Base-by-base conservation (phyloP, 2,888 invertebrate genomes). In the Ptilodon capucinus region DNA sequence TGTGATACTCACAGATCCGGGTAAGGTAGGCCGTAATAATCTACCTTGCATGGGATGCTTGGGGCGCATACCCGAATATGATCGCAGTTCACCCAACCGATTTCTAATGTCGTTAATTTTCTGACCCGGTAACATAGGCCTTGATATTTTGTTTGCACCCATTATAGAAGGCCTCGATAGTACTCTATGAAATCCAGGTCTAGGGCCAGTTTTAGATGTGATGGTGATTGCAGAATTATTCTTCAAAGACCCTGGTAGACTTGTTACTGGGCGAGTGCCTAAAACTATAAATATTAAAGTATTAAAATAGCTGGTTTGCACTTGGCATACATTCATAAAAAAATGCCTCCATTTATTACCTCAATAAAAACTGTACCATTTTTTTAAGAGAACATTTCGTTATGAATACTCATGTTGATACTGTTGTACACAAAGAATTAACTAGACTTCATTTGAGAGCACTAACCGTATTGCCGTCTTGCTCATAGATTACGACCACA, bases 211-310 rank as follows among this genome's bases (percentile, higher is more conserved):
- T 69, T 92, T 92, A 1, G 93, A 93, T 28, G 92, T 91, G 9
- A 93, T 92, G 0, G 93, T 92, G 18, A 93, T 91, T 1, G 93
- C 92, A 0, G 93, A 92, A 68, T 93, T 93, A 60, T 92, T 92
- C 70, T 93, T 93, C 48, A 93, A 78, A 2, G 91, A 90, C 13
- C 90, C 88, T 3, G 92, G 91, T 55, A 92, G 82, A 60, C 74
- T 86, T 0, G 81, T 68, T n/a, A 73, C 56, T 6, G 90, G 86
- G 7, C 91, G 84, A 47, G 54, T 72, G 28, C 84, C 84, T 73
- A 90, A 59, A 72, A 91, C 91, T 91, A 51, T 51, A 76, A 73
- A 4, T 46, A 50, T 42, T 42, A 3, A 23, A 28, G 14, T 17
- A 28, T 14, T 40, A 25, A n/a, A 14, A 46, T 36, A 9, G n/a